Base-by-base conservation (phyloP, 2,113 vertebrate species). In the Recurvirostra avosetta region DNA sequence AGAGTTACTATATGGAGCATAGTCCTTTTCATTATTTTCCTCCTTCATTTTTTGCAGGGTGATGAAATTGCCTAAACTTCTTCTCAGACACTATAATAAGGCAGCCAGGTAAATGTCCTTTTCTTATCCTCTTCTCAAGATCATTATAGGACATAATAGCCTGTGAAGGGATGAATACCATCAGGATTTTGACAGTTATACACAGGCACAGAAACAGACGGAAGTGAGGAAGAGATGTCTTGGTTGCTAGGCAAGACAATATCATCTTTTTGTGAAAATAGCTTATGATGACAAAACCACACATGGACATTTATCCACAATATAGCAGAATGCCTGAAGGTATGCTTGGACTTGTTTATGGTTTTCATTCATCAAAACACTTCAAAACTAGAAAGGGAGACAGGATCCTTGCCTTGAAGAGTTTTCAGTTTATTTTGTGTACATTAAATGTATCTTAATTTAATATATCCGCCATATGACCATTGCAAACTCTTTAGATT, bases 111-210 rank as follows among this genome's bases (percentile, higher is more conserved):
- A 11, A 86, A 23, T 17, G 7, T 11, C 9, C 1, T 71, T 78
- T 74, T 67, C 41, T 47, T 75, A 62, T 40, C 3, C 16, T 66
- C 34, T 47, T 92, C n/a, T 79, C 52, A 83, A 45, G 19, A 49
- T 2, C 1, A 0, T 41, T 65, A 22, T 2, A 52, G 17, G 41
- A 65, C 13, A 34, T 17, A 70, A 5, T 5, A 79, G 3, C 29
- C n/a, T 83, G 6, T 73, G 53, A 61, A 36, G 43, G 11, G 29
- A 38, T 61, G 36, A 86, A 63, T n/a, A 68, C 20, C 7, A 25
- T 17, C 12, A 68, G 3, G 32, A 13, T 50, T 86, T 84, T 2
- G 4, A 40, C 25, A 72, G 30, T 49, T 74, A 36, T 20, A 56
- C 14, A 41, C 6, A 81, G 19, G 8, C 12, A 65, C 3, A 68